Evolutionary conservation across 2,113 vertebrate genomes (phyloP).

Genomic region (Cochlearius cochlearius): DNA sequence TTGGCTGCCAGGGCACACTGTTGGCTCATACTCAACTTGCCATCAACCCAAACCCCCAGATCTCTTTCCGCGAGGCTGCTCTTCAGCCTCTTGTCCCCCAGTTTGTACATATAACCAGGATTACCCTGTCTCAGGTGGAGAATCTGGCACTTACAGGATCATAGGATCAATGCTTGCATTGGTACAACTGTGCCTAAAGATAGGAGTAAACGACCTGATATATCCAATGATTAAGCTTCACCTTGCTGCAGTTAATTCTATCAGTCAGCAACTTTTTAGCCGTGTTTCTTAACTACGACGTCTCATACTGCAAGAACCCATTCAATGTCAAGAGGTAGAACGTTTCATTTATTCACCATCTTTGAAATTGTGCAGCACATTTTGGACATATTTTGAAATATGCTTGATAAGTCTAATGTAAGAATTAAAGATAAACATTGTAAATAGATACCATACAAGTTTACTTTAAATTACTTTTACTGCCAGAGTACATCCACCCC

Average conservation of each 20-base stretch:
- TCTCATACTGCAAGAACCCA: background rate
- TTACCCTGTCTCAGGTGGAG: background rate
- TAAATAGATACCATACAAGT: background rate
- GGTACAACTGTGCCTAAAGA: background rate
- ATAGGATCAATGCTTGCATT: background rate
- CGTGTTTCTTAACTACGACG: background rate
- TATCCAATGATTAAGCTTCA: background rate
- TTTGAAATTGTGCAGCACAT: background rate
- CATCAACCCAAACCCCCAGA: background rate
- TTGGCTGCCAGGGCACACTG: background rate
- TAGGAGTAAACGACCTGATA: background rate
- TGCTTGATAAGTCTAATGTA: background rate
- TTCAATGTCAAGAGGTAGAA: background rate
- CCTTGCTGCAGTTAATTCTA: background rate
- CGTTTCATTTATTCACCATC: accelerated
- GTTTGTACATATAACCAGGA: background rate
- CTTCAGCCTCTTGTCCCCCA: background rate
- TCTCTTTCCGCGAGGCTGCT: background rate
- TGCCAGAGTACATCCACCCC: background rate
- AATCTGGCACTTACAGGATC: background rate
- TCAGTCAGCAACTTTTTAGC: background rate
- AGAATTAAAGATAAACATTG: background rate
- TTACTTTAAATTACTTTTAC: background rate
- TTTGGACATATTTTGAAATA: background rate
- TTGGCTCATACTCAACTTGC: background rate